These are phyloP conservation scores for Drosophila fungiperda DNA, from an alignment of 2,888 invertebrate species.

Conservation along the genomic window DNA sequence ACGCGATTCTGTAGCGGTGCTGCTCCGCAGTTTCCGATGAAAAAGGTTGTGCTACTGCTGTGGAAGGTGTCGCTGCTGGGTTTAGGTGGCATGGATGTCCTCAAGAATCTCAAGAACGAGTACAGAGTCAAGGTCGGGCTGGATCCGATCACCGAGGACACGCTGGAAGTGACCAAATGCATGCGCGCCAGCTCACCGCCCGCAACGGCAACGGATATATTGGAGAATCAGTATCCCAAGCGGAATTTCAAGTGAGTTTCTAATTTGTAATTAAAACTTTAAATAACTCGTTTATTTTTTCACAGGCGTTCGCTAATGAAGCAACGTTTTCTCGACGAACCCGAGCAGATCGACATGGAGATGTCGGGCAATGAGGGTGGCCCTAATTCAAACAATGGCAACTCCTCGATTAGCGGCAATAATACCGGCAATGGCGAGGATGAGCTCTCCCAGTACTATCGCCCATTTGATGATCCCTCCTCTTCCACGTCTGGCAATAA, in stretches of 20 bases:
- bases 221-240: conserved; percentile 93
- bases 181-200: conserved; percentile 99
- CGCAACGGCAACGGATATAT: conserved; percentile 94
- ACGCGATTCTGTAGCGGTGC: conserved; percentile 98
- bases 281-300: not conserved
- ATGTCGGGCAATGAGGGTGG: conserved; percentile 86
- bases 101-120: conserved; percentile 91
- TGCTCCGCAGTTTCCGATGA: conserved; percentile 99
- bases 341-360: conserved; percentile 90
- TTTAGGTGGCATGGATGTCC: conserved; percentile 94
- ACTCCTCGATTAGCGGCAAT: conserved; percentile 45
- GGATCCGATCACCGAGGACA: conserved; percentile 94
- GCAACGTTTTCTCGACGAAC: conserved; percentile 95
- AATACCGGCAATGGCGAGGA: conserved; percentile 85
- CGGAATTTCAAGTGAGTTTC: conserved; percentile 88
- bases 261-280: not conserved
- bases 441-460: conserved; percentile 84
- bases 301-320: conserved; percentile 90
- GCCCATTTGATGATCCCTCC: conserved; percentile 85
- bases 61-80: conserved; percentile 98
- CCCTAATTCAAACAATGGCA: conserved; percentile 68
- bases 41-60: conserved; percentile 96
- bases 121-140: conserved; percentile 90
- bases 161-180: conserved; percentile 95
- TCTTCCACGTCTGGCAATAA: conserved; percentile 70